Evolutionary conservation across 2,113 vertebrate genomes (phyloP).

Genomic region (Lipophrys pholis): DNA sequence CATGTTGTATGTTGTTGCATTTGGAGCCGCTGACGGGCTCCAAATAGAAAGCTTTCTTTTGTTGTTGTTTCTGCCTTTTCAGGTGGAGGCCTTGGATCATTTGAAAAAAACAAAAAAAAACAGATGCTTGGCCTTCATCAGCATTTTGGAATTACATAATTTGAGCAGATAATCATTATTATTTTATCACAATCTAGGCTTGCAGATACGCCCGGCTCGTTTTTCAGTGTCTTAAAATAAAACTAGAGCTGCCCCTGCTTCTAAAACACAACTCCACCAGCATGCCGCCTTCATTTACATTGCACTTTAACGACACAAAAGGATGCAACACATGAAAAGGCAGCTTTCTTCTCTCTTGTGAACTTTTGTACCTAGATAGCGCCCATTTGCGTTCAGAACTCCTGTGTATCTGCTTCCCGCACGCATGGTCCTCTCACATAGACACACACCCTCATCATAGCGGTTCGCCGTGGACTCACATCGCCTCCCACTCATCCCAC

Average conservation of each 20-base stretch:
- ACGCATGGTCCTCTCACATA: conserved; percentile 20
- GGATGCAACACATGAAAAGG: neutral
- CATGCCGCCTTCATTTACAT: conserved; percentile 6
- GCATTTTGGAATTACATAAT: too few species aligned
- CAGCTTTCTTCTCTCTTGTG: neutral
- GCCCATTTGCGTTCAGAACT: conserved; percentile 41
- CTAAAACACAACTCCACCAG: neutral
- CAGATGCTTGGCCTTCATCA: too few species aligned
- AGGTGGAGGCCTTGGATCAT: neutral
- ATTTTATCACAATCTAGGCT: too few species aligned
- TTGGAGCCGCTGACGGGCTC: neutral
- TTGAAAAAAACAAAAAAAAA: neutral
- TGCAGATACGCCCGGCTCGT: neutral
- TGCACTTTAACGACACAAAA: neutral
- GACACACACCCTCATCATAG: conserved; percentile 49
- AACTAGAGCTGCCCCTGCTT: neutral
- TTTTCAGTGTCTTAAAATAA: neutral
- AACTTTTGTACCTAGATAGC: conserved; percentile 27
- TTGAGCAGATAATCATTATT: too few species aligned
- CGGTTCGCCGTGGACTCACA: conserved; percentile 37
- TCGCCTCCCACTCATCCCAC: conserved; percentile 68
- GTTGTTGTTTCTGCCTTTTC: neutral
- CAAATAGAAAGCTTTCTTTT: neutral
- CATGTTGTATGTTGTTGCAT: conserved; percentile 47
- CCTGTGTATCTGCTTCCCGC: conserved; percentile 10